Evolutionary conservation across 92 coral and sea anemone genomes (phyloP), one percentile per base, ranked within the genome.

Genomic region (Actinernus sp.): DNA sequence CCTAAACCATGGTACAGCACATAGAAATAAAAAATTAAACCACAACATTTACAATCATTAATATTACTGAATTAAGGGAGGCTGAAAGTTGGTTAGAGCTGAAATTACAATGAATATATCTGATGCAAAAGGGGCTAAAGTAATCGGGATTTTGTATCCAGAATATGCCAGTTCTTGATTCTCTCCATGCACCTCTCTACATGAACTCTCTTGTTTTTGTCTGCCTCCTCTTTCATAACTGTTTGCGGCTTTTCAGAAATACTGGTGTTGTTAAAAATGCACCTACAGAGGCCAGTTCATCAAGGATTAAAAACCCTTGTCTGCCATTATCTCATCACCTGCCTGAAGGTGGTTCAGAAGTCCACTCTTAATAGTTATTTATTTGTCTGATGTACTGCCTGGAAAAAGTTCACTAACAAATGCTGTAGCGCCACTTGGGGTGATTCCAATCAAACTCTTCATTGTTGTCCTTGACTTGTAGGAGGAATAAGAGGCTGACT

Each of bases 381-480:
- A 69, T 56, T 81, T 81, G 33, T 81, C 82, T 26, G 75, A 66
- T 39, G 49, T 83, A 23, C 59, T 65, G 28, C 85, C 85, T 1
- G 79, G 85, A 28, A 26, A 77, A 25, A 84, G 65, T 9, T 78
- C 71, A 29, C 86, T 78, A 22, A 67, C 48, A 22, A 83, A 83
- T 27, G 26, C 41, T 13, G 81, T 17, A 49, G 52, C 88, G 26
- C 78, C 84, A 83, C 84, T 77, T 25, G 89, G 89, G 21, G 89
- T 83, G 16, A 82, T 75, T 10, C 85, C 88, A n/a, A 81, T 48
- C 18, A 83, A 59, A 26, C 79, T 39, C 60, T 85, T 85, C 91
- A 85, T 79, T 45, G 87, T 79, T 16, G 90, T 61, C 40, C 77
- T 79, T 11, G 76, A 71, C 33, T 86, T 80, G 50, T 80, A 81